Conservation (phyloP, 1,140 invertebrate species). For the Bactericera cockerelli region DNA sequence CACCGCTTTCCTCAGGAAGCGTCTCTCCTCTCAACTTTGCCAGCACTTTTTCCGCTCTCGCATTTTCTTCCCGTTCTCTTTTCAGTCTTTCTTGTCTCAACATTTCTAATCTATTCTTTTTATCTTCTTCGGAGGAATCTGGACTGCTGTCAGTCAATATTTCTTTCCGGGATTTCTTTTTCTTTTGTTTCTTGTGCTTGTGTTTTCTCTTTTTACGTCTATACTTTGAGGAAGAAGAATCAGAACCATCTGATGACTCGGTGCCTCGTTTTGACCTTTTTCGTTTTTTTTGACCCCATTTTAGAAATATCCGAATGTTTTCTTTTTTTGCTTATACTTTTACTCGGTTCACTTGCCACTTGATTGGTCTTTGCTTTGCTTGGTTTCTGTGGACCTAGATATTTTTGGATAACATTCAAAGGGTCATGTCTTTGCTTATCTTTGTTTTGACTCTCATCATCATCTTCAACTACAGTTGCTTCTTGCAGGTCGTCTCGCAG, state of each 20-base stretch:
- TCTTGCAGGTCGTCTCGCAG: conserved; percentile 23
- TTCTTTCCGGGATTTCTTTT: conserved; percentile 16
- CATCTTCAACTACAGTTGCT: conserved; percentile 39
- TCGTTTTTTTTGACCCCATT: too few species aligned
- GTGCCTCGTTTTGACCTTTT: too few species aligned
- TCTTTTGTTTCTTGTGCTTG: conserved; percentile 19
- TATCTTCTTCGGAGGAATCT: conserved; percentile 26
- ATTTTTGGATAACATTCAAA: conserved; percentile 48
- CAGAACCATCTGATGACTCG: too few species aligned
- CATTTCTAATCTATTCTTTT: conserved; percentile 41
- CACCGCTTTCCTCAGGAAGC: conserved; percentile 21
- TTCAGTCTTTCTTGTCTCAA: conserved; percentile 62
- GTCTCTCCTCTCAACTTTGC: conserved; percentile 40
- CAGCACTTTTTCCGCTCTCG: conserved; percentile 50
- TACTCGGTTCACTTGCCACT: too few species aligned
- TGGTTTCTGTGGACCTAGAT: conserved; percentile 26
- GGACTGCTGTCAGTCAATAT: neutral
- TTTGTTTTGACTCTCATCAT: conserved; percentile 25
- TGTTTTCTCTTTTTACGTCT: conserved; percentile 23
- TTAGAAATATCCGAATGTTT: too few species aligned
- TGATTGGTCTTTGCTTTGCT: neutral
- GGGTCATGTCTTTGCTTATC: conserved; percentile 53
- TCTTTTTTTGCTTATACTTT: too few species aligned
- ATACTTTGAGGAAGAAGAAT: too few species aligned
- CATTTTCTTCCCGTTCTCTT: conserved; percentile 60